Percentiles rank a stretch among this genome's conserved stretches.
phyloP scores from a whole-genome alignment of 2,888 invertebrate genomes.

The Stenodera caucasica region DNA sequence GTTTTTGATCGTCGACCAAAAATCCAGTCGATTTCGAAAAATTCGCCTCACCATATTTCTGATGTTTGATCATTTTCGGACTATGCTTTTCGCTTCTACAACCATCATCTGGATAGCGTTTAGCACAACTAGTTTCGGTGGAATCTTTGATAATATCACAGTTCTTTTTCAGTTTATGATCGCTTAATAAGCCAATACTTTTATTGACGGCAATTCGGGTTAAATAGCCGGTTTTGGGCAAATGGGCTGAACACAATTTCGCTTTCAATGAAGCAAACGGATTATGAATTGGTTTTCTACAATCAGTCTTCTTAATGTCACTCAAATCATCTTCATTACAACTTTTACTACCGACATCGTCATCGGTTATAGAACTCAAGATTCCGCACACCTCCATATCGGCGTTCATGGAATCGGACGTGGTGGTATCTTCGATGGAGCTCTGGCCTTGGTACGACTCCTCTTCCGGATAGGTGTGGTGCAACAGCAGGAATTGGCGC shows the following conservation, averaged over 20 bases:
- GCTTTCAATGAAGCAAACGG: slow-evolving; percentile 54
- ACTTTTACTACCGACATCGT: slow-evolving; percentile 44
- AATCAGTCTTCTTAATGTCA: slow-evolving; percentile 51
- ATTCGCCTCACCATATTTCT: slow-evolving; percentile 41
- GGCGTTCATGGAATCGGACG: slow-evolving; percentile 58
- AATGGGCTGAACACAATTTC: slow-evolving; percentile 55
- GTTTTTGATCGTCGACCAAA: slow-evolving; percentile 47
- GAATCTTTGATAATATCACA: slow-evolving; percentile 33
- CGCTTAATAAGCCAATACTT: slow-evolving; percentile 52
- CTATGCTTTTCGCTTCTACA: slow-evolving; percentile 47
- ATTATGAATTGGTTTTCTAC: slow-evolving; percentile 50
- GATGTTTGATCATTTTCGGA: slow-evolving; percentile 45
- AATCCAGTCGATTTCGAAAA: slow-evolving; percentile 54
- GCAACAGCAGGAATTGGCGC: slow-evolving; percentile 50
- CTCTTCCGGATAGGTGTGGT: slow-evolving; percentile 50
- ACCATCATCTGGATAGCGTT: slow-evolving; percentile 38
- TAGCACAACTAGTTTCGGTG: slow-evolving; percentile 33
- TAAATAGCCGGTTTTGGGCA: slow-evolving; percentile 54
- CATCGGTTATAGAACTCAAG: slow-evolving; percentile 50
- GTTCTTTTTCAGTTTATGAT: slow-evolving; percentile 42
- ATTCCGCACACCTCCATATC: slow-evolving; percentile 59
- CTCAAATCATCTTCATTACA: slow-evolving; percentile 39
- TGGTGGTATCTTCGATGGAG: slow-evolving; percentile 57
- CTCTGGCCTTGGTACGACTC: slow-evolving; percentile 55
- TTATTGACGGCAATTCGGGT: slow-evolving; percentile 55